A percentile compares a stretch with the other conserved stretches of the same genome.
Conservation (phyloP, 1,140 invertebrate species). For the Tyrophagus putrescentiae region DNA sequence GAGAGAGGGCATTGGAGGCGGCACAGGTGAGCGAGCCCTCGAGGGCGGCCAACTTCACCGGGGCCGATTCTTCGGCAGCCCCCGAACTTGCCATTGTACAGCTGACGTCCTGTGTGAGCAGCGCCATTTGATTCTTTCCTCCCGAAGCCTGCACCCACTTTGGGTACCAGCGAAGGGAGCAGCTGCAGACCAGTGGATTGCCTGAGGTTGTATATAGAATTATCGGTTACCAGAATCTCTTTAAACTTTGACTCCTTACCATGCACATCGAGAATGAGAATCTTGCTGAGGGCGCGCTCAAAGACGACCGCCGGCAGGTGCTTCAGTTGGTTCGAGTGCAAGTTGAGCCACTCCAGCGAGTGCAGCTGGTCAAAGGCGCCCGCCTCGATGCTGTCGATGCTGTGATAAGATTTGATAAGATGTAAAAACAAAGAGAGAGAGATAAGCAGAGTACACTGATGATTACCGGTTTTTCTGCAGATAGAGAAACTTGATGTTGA, state of each 20-base stretch:
- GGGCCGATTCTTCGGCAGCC: no score
- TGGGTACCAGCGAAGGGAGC: slow-evolving; percentile 68
- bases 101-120: no score
- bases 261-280: slow-evolving; percentile 66
- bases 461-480: slow-evolving; percentile 74
- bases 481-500: slow-evolving; percentile 75
- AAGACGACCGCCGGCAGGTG: slow-evolving; percentile 67
- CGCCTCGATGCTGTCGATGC: slow-evolving; percentile 57
- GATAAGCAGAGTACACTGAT: slow-evolving; percentile 36
- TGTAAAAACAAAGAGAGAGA: not conserved
- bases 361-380: slow-evolving; percentile 70
- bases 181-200: slow-evolving; percentile 71
- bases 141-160: no score
- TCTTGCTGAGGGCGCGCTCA: slow-evolving; percentile 65
- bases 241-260: no score
- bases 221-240: not conserved
- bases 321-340: slow-evolving; percentile 68
- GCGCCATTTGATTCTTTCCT: no score
- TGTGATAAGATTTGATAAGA: slow-evolving; percentile 31
- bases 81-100: no score
- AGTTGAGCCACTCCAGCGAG: slow-evolving; percentile 64
- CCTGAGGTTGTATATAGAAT: slow-evolving; percentile 40
- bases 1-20: no score
- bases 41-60: no score
- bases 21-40: no score